Percentiles rank a stretch among this genome's conserved stretches.
Evolutionary conservation across 2,888 invertebrate species (phyloP).

Genomic region (Idaea aversata): DNA sequence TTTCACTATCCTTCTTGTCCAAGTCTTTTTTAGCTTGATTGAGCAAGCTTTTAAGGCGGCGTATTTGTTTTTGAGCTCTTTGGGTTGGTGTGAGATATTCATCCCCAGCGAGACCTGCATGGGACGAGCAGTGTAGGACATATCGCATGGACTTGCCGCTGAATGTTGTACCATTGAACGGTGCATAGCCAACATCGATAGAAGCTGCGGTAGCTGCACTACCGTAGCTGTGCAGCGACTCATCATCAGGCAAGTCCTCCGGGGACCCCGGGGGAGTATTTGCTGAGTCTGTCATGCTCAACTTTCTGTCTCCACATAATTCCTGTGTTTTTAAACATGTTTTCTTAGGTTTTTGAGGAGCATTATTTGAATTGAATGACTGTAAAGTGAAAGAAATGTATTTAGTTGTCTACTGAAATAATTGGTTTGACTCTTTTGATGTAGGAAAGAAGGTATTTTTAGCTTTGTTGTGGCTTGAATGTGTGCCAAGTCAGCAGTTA

Average conservation of each 20-base stretch:
- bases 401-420: neutral
- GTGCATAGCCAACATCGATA: constrained; percentile 91
- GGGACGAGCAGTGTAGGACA: constrained; percentile 91
- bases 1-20: constrained; percentile 91
- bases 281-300: constrained; percentile 72
- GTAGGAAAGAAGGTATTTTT: too few relatives aligned
- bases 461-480: constrained; percentile 27
- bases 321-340: constrained; percentile 64
- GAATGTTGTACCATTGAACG: constrained; percentile 86
- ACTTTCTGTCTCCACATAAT: constrained; percentile 54
- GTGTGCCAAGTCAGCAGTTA: constrained; percentile 42
- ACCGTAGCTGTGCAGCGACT: constrained; percentile 89
- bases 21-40: constrained; percentile 87
- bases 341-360: constrained; percentile 61
- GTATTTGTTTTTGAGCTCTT: constrained; percentile 89
- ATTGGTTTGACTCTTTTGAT: neutral
- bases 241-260: constrained; percentile 85
- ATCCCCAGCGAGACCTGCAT: constrained; percentile 87
- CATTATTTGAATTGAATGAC: constrained; percentile 68
- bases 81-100: constrained; percentile 95
- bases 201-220: constrained; percentile 90
- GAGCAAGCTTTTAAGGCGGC: constrained; percentile 86
- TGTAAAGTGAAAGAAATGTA: constrained; percentile 45
- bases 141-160: constrained; percentile 87
- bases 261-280: constrained; percentile 83